Evolutionary conservation across 2,888 invertebrate species (phyloP), one percentile per base, ranked within the genome.

Genomic region (Xiphydria camelus): DNA sequence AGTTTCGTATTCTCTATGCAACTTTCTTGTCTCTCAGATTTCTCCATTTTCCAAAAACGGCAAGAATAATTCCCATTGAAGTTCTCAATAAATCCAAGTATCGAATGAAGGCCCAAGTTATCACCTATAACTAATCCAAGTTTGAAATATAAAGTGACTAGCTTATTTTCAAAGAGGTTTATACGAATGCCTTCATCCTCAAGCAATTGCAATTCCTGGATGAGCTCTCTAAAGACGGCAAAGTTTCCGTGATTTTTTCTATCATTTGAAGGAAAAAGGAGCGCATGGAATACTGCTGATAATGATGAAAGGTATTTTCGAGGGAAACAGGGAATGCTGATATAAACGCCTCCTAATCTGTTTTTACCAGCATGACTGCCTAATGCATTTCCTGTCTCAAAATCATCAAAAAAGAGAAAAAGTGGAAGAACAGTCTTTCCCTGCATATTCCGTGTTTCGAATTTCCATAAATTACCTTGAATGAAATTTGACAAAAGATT

Each of bases 51-150:
- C 15, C 36, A 35, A n/a, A 45, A 42, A 26, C 36, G n/a, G n/a
- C 42, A 42, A 18, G 34, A 23, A 10, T 9, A 22, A 1, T 14
- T n/a, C 20, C 12, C 19, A 9, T 35, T 22, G 26, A 43, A 43
- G 18, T 26, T 36, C 37, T 43, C 43, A 19, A 18, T 31, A 6
- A 43, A 43, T 10, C 37, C 37, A 14, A 43, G 22, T 4, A 43
- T 43, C 2, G 43, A 43, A n/a, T 43, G 43, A 14, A 43, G 25
- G 1, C 43, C 37, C 12, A 49, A 39, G 34, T 56, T 54, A 32
- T 58, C 55, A 6, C 49, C 55, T 15, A 50, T 21, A 34, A 42
- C 36, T 3, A 42, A n/a, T 23, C 35, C 31, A 26, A 43, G 20
- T 37, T 36, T 43, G n/a, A 43, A 43, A 29, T n/a, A n/a, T n/a